Evolutionary conservation across 2,888 invertebrate species (phyloP), one percentile per base, ranked within the genome.

Genomic region (Eupithecia insigniata): DNA sequence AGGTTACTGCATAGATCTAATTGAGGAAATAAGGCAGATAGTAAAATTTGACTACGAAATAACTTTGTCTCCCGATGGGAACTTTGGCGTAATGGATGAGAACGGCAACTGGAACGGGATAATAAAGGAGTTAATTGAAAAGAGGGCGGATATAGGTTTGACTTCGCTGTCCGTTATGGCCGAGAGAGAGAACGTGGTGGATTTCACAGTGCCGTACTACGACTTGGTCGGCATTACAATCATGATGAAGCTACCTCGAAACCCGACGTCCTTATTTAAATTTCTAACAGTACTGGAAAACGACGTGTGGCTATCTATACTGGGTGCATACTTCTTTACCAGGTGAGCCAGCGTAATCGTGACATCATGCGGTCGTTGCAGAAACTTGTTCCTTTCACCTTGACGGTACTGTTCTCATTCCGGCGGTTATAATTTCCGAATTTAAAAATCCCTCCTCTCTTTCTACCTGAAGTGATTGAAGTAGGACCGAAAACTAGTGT

Each of bases 191-290:
- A 98, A 98, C 84, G 98, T 99, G 0, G 98, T 99, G 1, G 99
- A 99, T 90, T 99, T 99, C 88, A 99, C 99, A 0, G 98, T 99
- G 0, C 99, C 99, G 0, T 99, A 98, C 89, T 99, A 99, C 90
- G 99, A 99, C 92, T 95, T 99, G 78, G 99, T 99, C 0, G 99
- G 99, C 0, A 98, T 99, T 69, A 98, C 99, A 0, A 99, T 99
- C 78, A 95, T 99, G 87, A 99, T 99, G 98, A 97, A 97, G 86
- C 96, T 98, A 79, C 98, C 98, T 0, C 96, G 96, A 81, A 96
- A 97, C 0, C 97, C 97, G 34, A 98, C 99, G 8, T 98, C 99
- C 0, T 95, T 99, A 36, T 99, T 99, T 90, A 99, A 99, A 94
- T 99, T 99, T 90, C 95, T 99, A 79, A 99, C 98, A 2, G 99